Base-by-base conservation (phyloP, 2,797 vertebrate genomes). In the Melanotaenia parkinsoni region DNA sequence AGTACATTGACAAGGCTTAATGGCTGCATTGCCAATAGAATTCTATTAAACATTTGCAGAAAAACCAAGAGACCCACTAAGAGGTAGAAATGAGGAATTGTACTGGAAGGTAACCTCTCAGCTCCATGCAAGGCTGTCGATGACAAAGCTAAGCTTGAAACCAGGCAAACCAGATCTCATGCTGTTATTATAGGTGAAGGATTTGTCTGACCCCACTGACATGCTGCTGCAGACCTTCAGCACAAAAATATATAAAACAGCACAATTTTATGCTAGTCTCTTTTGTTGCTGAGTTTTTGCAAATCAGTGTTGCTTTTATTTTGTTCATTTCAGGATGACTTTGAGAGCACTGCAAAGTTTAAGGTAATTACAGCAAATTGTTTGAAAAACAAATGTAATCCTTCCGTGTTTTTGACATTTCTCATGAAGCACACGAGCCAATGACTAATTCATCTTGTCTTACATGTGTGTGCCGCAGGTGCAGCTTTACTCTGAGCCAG, bases 401-500 rank as follows among this genome's bases (percentile, higher is more conserved):
- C 33, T 20, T 22, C 18, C 53, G 28, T 22, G n/a, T 54, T 20
- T 28, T 35, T 33, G 10, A 57, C 5, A 47, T 57, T 53, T 65
- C 20, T 64, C 59, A 32, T 35, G 20, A 43, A 13, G 22, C n/a
- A 24, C 28, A 13, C 3, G 56, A 22, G 50, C 12, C 9, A 28
- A 66, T 86, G 85, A 86, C 68, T 87, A 76, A 82, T 4, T 3
- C 60, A 65, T 53, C 10, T 76, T 70, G 40, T 72, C 20, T 37
- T 22, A 43, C 40, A 5, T 67, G 3, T 72, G 57, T 67, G 54
- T 76, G 35, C 72, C 71, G 24, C 81, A 99, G 97, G 94, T 97
- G 90, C 95, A 96, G 91, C 90, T 98, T 87, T 99, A 97, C 93
- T 96, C 97, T 38, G 95, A 98, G 72, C 93, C 95, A 35, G 93